phyloP scores from a whole-genome alignment of 2,113 vertebrate genomes.

The Cynocephalus volans region DNA sequence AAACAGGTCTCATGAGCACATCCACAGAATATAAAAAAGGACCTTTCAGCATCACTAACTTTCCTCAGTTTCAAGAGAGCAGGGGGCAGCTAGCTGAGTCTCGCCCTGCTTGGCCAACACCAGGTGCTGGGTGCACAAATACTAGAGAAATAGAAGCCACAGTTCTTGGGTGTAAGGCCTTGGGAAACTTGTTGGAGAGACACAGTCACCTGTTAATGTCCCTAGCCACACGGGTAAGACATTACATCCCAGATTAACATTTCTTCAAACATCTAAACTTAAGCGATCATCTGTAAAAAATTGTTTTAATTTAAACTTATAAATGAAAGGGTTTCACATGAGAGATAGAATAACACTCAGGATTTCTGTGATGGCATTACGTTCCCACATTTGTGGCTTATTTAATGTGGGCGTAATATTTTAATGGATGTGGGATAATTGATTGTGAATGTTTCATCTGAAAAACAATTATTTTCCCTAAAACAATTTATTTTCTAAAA shows the following conservation, averaged over 20 bases:
- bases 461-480: slow-evolving; percentile 21
- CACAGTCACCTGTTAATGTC: neutral
- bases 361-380: neutral
- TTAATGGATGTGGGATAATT: neutral
- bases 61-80: neutral
- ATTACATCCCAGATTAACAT: neutral
- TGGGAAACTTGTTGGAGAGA: neutral
- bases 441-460: neutral
- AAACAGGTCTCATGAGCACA: neutral
- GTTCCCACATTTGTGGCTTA: neutral
- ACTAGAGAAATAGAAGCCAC: neutral
- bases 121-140: neutral
- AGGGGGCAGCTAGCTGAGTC: neutral
- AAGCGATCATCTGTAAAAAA: neutral
- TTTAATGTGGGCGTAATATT: neutral
- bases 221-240: neutral
- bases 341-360: neutral
- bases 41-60: neutral
- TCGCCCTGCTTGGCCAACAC: too few relatives aligned
- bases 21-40: neutral
- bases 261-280: neutral
- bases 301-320: neutral
- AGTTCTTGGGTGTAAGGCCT: neutral
- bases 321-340: neutral
- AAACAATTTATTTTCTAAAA: slow-evolving; percentile 19